Evolutionary conservation across 2,888 invertebrate genomes (phyloP), one percentile per base, ranked within the genome.

Genomic region (Drosophila lutescens): DNA sequence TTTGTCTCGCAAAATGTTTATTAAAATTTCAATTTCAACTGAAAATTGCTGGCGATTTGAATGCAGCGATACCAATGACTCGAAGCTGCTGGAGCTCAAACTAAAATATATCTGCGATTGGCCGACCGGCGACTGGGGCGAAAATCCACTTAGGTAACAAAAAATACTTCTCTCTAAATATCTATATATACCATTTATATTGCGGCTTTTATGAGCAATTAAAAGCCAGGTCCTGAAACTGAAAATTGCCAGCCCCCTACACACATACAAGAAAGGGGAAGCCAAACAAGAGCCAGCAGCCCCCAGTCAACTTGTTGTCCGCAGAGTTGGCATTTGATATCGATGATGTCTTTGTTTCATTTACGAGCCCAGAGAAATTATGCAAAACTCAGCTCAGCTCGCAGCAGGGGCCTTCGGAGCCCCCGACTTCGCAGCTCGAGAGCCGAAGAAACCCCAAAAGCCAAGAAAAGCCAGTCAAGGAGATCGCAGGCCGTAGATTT

Each of bases 301-400:
- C 62, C 47, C 63, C 59, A 47, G 40, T 38, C 62, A 62, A 62
- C 62, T 54, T 76, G 68, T 58, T 68, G 72, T 58, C 60, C 60
- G 40, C 54, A 51, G 60, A 55, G 60, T 61, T 74, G 86, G 80
- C 76, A 85, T 88, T 85, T 87, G 89, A 85, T 88, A 85, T 87
- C 86, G 79, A 87, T 83, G 88, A 83, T 88, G 88, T 84, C 85
- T 88, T 81, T 88, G 87, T 84, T 86, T 88, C 80, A 88, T 77
- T 83, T 79, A 67, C 81, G 73, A 49, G 47, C 66, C 66, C 54
- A 57, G 49, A 41, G 74, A 85, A 70, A 77, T 77, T 84, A 83
- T 87, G 85, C 85, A 86, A 86, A 86, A 67, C 57, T 47, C 20
- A n/a, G 59, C 59, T 49, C 69, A 40, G 58, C 58, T 50, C 69